These are phyloP conservation scores for Ibidorhyncha struthersii DNA, from an alignment of 2,113 vertebrate genomes.

Conservation along the genomic window DNA sequence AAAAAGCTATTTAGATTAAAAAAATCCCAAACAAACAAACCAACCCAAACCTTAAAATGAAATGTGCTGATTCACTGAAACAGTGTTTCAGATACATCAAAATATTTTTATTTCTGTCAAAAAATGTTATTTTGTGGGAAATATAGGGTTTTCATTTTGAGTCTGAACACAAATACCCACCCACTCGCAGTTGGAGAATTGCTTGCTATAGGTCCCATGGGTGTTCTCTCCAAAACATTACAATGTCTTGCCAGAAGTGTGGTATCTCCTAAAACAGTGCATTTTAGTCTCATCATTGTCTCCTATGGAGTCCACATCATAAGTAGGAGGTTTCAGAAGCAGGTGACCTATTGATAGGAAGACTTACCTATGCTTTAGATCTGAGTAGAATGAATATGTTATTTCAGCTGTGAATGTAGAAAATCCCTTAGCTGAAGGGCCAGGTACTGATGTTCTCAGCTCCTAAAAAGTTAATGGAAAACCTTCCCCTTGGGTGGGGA, in stretches of 20 bases:
- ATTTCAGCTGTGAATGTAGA: neutral
- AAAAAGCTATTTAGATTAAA: neutral
- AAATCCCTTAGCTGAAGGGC: neutral
- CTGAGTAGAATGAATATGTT: neutral
- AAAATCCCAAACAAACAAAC: neutral
- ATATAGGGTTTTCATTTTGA: neutral
- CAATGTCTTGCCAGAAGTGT: neutral
- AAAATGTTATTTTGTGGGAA: neutral
- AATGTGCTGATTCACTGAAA: neutral
- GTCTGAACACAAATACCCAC: slow-evolving; percentile 18
- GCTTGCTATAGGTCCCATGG: neutral
- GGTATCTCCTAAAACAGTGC: neutral
- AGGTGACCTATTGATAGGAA: neutral
- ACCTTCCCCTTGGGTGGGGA: neutral
- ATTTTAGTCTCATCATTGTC: neutral
- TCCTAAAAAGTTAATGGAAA: neutral
- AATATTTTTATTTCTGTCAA: slow-evolving; percentile 31
- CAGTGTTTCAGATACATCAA: neutral
- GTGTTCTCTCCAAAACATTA: neutral
- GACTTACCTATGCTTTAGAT: neutral
- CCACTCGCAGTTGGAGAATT: neutral
- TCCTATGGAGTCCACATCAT: neutral
- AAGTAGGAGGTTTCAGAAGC: neutral
- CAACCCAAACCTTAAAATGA: neutral
- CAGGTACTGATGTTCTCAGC: neutral